Evolutionary conservation across 2,797 vertebrate species (phyloP), one percentile per base, ranked within the genome.

Genomic region (Emys orbicularis): DNA sequence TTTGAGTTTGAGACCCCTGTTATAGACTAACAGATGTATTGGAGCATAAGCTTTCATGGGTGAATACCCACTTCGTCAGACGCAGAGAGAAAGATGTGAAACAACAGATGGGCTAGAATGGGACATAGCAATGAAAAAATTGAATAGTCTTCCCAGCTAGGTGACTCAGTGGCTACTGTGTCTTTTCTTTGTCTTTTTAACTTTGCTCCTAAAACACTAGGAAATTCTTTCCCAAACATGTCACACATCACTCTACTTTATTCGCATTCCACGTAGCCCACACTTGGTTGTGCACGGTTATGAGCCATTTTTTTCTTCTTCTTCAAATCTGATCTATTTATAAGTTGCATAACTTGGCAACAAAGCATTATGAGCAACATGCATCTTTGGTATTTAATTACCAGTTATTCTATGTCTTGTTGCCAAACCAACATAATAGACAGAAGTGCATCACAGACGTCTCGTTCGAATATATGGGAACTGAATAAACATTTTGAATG

Each of bases 251-350:
- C 84, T 93, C 65, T 5, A 12, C 41, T 93, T 83, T 79, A 34
- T 50, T 81, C 84, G 15, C 92, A 94, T 93, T 97, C 87, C 93
- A 96, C 94, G 94, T 97, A 93, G 49, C 87, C 84, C 88, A 91
- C 88, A 89, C 81, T 96, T 95, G 81, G 95, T 95, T 96, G 79
- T 1, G 2, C 8, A 76, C 53, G 77, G 15, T 94, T 31, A 1
- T 2, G 79, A 88, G 9, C 1, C 5, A 0, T 1, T 34, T 88
- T 76, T 87, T 85, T 19, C 77, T 50, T 68, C 34, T 85, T 3
- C 52, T 2, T 37, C 82, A 49, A 88, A 31, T 83, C 77, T 57
- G 56, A 13, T 47, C 53, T 95, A 68, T 93, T 94, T 96, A 90
- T 92, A 90, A 85, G 79, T 93, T 83, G 23, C 65, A 91, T 79